These are phyloP conservation scores for Podarcis cretensis DNA, from an alignment of 2,113 vertebrate species.

Conservation along the genomic window DNA sequence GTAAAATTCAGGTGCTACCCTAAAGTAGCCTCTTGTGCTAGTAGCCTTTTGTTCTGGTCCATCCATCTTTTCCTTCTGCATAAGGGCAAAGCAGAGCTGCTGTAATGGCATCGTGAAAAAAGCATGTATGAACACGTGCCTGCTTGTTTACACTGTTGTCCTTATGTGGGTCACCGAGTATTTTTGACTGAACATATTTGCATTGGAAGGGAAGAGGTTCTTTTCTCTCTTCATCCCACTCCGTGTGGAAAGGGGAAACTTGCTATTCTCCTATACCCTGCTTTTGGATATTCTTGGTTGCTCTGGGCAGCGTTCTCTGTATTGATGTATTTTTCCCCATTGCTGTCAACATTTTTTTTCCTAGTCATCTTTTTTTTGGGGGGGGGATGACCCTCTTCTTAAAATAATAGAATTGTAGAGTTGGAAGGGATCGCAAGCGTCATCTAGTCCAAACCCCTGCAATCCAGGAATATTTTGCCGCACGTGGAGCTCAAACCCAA, in stretches of 20 bases:
- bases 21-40: neutral
- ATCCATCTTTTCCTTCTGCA: neutral
- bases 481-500: no score
- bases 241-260: neutral
- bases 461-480: no score
- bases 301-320: no score
- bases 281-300: no score
- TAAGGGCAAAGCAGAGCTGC: neutral
- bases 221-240: neutral
- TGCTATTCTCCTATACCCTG: no score
- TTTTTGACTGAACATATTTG: neutral
- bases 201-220: neutral
- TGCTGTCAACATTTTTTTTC: neutral
- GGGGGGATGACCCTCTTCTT: no score
- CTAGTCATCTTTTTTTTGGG: neutral
- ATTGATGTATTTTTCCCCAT: neutral
- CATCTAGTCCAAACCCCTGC: no score
- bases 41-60: neutral
- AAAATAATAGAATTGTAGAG: no score
- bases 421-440: no score
- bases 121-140: no score
- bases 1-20: neutral
- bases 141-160: no score
- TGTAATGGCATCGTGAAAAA: no score
- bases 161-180: neutral